Evolutionary conservation across 2,797 vertebrate genomes (phyloP), one percentile per base, ranked within the genome.

Genomic region (Gastrophryne carolinensis): DNA sequence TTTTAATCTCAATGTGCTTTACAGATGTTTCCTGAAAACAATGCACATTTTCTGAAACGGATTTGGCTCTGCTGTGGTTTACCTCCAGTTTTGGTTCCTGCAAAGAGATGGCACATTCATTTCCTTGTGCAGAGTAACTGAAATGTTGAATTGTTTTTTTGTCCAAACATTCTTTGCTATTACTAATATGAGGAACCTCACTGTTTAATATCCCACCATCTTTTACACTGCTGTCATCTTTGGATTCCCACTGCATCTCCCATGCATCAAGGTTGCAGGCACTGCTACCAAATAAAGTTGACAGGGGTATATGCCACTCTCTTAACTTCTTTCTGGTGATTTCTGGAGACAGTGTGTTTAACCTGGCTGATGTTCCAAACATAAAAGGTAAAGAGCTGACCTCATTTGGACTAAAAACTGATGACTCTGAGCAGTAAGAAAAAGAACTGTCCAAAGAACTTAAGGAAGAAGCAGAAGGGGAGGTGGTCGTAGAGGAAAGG

Each of bases 391-490:
- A 72, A 44, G 86, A 80, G 1, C 84, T 83, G 50, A 80, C 64
- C 0, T 89, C 88, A 39, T 70, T 81, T 29, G 87, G 87, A 58
- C 85, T 90, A 12, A 90, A 79, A 63, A 84, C 83, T n/a, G 87
- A 86, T 0, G 86, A 84, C 61, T 92, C 90, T 0, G 89, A 90
- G 74, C 86, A 88, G 71, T 87, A 89, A 10, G 90, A 92, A 69
- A 92, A 86, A 3, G 87, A 84, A 4, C 89, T 92, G 71, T 93
- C 91, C 56, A 91, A 75, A 69, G 90, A 92, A 81, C 90, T 92
- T 49, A 92, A 81, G 0, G 90, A 92, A 34, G 88, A 90, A 27
- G 83, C 87, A 2, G 90, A 90, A 0, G 86, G 88, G 1, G 91
- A 91, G 6, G 90, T 90, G 80, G 91, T 85, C 6, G 87, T 84